A percentile compares a stretch with the other conserved stretches of the same genome.
Evolutionary conservation across 2,113 vertebrate species (phyloP).

Genomic region (Sinocyclocheilus anshuiensis): DNA sequence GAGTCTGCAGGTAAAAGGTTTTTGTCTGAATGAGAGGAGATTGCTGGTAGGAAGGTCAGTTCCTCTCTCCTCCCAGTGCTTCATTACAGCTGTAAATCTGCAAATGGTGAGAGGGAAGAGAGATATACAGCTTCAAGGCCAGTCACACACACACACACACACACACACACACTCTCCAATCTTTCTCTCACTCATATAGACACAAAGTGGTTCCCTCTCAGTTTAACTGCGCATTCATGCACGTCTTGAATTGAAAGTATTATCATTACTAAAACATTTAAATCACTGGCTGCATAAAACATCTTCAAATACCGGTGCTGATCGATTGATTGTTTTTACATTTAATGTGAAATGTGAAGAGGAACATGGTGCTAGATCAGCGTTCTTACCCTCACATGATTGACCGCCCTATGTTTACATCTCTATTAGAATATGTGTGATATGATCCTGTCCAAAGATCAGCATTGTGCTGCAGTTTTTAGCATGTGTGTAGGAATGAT

Average conservation of each 20-base stretch:
- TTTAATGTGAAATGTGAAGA: conserved; percentile 3
- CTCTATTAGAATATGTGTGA: not conserved
- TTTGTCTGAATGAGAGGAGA: not conserved
- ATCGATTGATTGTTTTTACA: not conserved
- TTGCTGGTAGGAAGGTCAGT: conserved; percentile 28
- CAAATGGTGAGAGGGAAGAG: not conserved
- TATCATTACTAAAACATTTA: not conserved
- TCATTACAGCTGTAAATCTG: conserved; percentile 37
- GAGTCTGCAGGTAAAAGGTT: conserved; percentile 5
- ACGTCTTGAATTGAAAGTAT: not conserved
- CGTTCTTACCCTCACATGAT: not conserved
- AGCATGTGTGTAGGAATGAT: conserved; percentile 9
- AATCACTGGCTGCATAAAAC: not conserved
- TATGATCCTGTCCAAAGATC: not conserved
- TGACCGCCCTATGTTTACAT: not conserved
- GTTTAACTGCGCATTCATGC: not conserved
- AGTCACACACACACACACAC: not conserved
- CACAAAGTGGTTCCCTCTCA: not conserved
- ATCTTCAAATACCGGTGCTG: not conserved
- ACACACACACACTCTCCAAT: not conserved
- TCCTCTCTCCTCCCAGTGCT: conserved; percentile 27
- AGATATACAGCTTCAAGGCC: conserved; percentile 8
- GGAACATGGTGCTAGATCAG: conserved; percentile 1
- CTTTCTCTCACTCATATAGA: not conserved
- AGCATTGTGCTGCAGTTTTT: not conserved